A percentile compares a stretch with the other conserved stretches of the same genome.
Conservation (phyloP, 1,140 invertebrate species). For the Tetragnatha versicolor region DNA sequence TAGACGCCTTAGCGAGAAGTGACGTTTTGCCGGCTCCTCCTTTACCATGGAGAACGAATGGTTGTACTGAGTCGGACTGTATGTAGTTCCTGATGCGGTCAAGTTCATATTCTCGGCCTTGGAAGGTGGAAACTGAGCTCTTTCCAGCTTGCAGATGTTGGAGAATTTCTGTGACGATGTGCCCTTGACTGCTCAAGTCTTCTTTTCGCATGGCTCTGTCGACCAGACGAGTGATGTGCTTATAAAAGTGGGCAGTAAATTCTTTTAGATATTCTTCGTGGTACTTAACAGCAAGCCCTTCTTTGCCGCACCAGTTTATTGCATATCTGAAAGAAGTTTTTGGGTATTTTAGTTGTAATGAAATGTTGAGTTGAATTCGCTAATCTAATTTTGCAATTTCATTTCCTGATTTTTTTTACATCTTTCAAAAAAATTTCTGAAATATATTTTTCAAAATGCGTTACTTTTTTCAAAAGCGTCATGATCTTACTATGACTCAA, state of each 20-base stretch:
- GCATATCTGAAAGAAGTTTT: conserved; percentile 74
- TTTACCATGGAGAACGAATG: conserved; percentile 92
- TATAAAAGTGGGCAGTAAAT: conserved; percentile 95
- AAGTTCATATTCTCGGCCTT: conserved; percentile 88
- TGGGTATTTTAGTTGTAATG: too few relatives aligned
- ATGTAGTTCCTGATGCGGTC: conserved; percentile 85
- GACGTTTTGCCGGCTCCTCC: conserved; percentile 98
- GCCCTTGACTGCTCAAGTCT: conserved; percentile 89
- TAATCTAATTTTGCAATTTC: too few relatives aligned
- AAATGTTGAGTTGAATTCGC: too few relatives aligned
- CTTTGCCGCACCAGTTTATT: conserved; percentile 95
- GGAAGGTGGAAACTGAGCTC: conserved; percentile 95
- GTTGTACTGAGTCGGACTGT: conserved; percentile 80
- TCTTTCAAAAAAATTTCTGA: too few relatives aligned
- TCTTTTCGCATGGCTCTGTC: conserved; percentile 95
- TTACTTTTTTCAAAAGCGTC: background rate
- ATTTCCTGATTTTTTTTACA: too few relatives aligned
- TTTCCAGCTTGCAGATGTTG: conserved; percentile 97
- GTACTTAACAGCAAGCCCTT: conserved; percentile 90
- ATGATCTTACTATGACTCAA: too few relatives aligned
- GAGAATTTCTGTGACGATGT: conserved; percentile 93
- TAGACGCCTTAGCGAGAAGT: conserved; percentile 89
- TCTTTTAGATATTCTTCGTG: conserved; percentile 94
- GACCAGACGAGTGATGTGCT: conserved; percentile 89
- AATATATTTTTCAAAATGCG: background rate